These are phyloP conservation scores for Adelognathus sp. DNA, from an alignment of 2,888 invertebrate genomes.

Conservation along the genomic window DNA sequence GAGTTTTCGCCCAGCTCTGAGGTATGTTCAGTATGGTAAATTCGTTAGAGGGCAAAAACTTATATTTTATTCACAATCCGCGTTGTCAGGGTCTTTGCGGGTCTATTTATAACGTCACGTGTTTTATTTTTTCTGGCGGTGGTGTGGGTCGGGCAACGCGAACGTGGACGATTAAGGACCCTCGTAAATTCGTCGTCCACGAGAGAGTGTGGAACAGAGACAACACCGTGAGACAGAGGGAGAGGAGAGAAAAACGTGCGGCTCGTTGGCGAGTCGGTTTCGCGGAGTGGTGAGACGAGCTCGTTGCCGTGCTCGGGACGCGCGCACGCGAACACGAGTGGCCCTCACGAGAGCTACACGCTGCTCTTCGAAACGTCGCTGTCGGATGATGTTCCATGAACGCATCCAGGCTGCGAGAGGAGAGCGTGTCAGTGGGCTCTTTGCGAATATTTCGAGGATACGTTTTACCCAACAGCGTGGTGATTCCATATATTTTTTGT, in stretches of 20 bases:
- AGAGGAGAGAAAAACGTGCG: constrained; percentile 34
- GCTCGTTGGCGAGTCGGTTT: constrained; percentile 26
- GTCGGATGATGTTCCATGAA: constrained; percentile 38
- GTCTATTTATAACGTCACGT: constrained; percentile 33
- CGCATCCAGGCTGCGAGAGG: neutral
- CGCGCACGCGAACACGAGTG: constrained; percentile 29
- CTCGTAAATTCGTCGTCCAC: constrained; percentile 49
- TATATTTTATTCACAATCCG: constrained; percentile 11
- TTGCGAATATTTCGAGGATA: neutral
- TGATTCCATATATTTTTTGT: too few relatives aligned
- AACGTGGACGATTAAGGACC: constrained; percentile 46
- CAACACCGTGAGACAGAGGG: neutral
- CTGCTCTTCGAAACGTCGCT: constrained; percentile 6
- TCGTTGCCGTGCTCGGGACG: constrained; percentile 16
- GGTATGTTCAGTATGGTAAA: constrained; percentile 4
- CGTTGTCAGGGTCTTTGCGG: neutral
- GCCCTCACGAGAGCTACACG: neutral
- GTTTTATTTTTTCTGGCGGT: constrained; percentile 30
- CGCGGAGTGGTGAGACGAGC: constrained; percentile 30
- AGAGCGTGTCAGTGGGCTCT: constrained; percentile 15
- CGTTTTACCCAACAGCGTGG: too few relatives aligned
- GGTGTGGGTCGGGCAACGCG: constrained; percentile 34
- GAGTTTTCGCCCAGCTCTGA: too few relatives aligned
- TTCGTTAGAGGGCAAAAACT: neutral
- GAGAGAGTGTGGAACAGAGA: neutral